Percentiles rank a stretch among this genome's conserved stretches.
phyloP scores from a whole-genome alignment of 2,113 vertebrate genomes.

The Steatornis caripensis region DNA sequence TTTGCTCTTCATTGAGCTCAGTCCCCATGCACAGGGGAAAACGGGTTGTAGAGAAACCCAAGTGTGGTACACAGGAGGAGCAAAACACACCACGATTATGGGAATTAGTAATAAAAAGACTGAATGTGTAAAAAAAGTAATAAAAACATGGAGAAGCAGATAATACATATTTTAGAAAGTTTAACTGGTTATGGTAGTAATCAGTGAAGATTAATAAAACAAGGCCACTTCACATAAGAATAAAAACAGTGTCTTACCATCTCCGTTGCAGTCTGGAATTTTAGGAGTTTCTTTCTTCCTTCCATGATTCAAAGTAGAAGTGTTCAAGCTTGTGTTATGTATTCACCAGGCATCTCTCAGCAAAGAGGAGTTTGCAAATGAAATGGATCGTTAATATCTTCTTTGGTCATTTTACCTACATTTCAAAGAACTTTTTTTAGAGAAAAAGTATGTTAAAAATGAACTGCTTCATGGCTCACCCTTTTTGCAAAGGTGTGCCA shows the following conservation, averaged over 20 bases:
- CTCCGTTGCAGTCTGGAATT: neutral
- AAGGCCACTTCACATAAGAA: neutral
- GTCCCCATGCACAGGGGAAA: neutral
- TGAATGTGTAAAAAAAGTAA: neutral
- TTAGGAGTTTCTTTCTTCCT: neutral
- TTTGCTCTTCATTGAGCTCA: neutral
- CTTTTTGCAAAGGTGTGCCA: neutral
- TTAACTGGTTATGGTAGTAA: neutral
- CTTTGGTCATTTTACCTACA: neutral
- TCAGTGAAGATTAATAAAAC: neutral
- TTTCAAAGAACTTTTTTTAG: neutral
- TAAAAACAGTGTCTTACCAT: neutral
- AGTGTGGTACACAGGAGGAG: neutral
- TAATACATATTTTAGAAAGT: neutral
- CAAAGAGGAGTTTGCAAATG: neutral
- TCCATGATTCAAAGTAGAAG: neutral
- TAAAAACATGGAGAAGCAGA: neutral
- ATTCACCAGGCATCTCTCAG: neutral
- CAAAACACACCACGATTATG: neutral
- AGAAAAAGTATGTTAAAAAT: neutral
- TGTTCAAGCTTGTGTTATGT: neutral
- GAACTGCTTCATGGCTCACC: neutral
- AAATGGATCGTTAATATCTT: neutral
- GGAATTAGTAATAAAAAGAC: neutral
- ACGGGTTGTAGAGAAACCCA: neutral